Evolutionary conservation across 30 jellyfish, hydroid and myxozoan genomes (phyloP).

Genomic region (Pseudorhiza aurosa): DNA sequence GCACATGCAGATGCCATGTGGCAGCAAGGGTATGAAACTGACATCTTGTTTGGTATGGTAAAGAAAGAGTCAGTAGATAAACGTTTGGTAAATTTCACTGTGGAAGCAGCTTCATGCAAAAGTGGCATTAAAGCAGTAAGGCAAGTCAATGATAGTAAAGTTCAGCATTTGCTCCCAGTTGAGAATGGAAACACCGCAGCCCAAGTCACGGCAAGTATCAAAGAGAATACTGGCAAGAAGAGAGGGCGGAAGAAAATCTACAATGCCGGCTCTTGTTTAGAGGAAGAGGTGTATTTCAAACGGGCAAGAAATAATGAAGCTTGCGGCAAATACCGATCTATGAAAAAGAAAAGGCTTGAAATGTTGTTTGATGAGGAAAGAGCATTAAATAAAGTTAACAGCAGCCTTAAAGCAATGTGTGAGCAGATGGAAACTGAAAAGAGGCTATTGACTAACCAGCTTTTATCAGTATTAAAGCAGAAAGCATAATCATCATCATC

Average conservation of each 20-base stretch:
- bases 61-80: neutral
- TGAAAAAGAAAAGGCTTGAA: conserved; percentile 37
- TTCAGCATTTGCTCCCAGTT: neutral
- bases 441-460: conserved; percentile 14
- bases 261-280: conserved; percentile 16
- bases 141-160: neutral
- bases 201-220: conserved; percentile 25
- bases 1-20: neutral
- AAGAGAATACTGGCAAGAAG: conserved; percentile 67
- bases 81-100: neutral
- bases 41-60: neutral
- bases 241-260: conserved; percentile 69
- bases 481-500: too few relatives aligned
- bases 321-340: conserved; percentile 42
- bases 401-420: conserved; percentile 11
- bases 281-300: conserved; percentile 46
- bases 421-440: conserved; percentile 49
- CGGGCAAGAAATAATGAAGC: conserved; percentile 65
- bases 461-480: neutral
- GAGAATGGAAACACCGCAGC: neutral
- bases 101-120: too few relatives aligned
- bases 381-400: conserved; percentile 16
- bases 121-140: neutral
- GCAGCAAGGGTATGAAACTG: neutral
- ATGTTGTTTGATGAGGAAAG: conserved; percentile 51